Evolutionary conservation across 2,113 vertebrate genomes (phyloP), one percentile per base, ranked within the genome.

Genomic region (Pholis gunnellus): DNA sequence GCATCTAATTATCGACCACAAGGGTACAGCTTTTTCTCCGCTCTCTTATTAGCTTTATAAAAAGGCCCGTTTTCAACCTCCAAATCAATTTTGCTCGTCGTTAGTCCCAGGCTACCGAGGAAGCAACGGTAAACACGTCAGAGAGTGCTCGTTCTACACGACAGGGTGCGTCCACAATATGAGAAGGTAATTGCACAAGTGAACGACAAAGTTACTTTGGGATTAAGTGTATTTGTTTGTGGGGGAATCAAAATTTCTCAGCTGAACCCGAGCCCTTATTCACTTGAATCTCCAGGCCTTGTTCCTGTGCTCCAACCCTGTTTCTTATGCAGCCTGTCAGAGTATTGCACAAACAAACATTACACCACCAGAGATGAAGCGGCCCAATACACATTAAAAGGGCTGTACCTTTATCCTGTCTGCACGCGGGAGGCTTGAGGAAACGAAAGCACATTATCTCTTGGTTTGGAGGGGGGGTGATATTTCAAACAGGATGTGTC

Each of bases 401-500:
- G 29, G 57, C 11, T 40, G 22, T 15, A 11, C n/a, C 56, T 60
- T 78, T 36, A 36, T 59, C 34, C 64, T 42, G 72, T 71, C 54
- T 56, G 72, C 71, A 60, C 79, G 31, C 75, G 5, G 81, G 42
- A 20, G 57, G 34, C 74, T 18, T 27, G 60, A 72, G 0, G 22
- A 68, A 42, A 85, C 29, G 0, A 38, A 68, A 73, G 42, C 31
- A 18, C 44, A 46, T 70, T 50, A 78, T 84, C 52, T 74, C 70
- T 40, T 27, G 0, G 13, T 44, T 34, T 29, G 0, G 13, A 72
- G 36, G n/a, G 70, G 70, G 74, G 42, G 42, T 79, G 9, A 40
- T 48, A 65, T 91, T 88, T 84, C 71, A 72, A 75, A 76, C 34
- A 71, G 79, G 56, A 83, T 65, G 60, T 15, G 81, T 29, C 27